Conservation (phyloP, 2,113 vertebrate genomes). For the Falcunculus frontatus region DNA sequence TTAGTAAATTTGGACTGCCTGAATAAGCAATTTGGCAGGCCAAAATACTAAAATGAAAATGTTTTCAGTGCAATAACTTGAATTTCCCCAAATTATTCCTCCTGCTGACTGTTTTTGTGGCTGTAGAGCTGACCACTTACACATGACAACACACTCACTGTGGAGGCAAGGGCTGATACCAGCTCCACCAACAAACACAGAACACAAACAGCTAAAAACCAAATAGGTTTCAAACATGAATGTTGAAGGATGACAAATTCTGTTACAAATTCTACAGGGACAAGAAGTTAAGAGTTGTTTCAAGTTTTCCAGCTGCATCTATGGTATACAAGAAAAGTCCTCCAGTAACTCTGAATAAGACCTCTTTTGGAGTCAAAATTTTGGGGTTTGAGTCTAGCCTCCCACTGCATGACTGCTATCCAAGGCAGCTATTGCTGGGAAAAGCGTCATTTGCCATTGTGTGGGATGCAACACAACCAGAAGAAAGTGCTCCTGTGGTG, state of each 20-base stretch:
- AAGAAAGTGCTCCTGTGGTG: not conserved
- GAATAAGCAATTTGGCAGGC: not conserved
- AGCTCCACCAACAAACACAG: not conserved
- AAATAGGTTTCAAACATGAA: not conserved
- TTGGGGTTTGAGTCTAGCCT: not conserved
- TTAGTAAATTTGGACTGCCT: not conserved
- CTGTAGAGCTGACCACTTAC: not conserved
- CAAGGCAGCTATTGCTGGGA: not conserved
- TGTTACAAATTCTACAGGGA: not conserved
- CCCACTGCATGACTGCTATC: not conserved
- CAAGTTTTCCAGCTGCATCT: not conserved
- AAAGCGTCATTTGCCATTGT: not conserved
- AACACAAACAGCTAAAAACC: not conserved
- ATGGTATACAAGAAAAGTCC: not conserved
- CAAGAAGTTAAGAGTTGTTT: not conserved
- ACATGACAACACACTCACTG: rapidly evolving
- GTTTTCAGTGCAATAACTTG: not conserved
- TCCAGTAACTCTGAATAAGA: not conserved
- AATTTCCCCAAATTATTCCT: not conserved
- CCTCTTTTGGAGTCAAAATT: not conserved
- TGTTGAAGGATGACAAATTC: not conserved
- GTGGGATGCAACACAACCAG: not conserved
- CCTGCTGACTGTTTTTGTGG: not conserved
- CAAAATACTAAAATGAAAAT: not conserved
- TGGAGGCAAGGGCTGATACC: not conserved